These are phyloP conservation scores for Saturnia pavonia DNA, from an alignment of 2,888 invertebrate species.

Conservation along the genomic window DNA sequence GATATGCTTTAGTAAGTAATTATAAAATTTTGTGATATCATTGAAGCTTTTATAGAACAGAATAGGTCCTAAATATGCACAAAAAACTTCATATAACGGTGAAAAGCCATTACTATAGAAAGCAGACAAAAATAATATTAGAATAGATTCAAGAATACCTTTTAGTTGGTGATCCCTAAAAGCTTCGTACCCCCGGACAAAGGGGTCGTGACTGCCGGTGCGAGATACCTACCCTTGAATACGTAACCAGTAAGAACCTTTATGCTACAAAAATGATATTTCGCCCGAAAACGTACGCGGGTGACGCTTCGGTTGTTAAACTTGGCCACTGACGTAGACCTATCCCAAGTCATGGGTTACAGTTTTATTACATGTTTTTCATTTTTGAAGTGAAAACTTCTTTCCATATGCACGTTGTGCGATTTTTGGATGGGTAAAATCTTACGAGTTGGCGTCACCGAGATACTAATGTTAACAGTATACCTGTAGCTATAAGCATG, in stretches of 20 bases:
- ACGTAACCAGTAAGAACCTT: conserved; percentile 38
- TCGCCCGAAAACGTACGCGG: conserved; percentile 40
- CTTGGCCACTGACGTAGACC: conserved; percentile 6
- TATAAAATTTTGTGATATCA: not conserved
- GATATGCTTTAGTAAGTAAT: too few relatives aligned
- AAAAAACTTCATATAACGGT: not conserved
- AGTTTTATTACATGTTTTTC: conserved; percentile 18
- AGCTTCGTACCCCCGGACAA: conserved; percentile 37
- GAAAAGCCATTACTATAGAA: not conserved
- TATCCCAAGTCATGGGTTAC: conserved; percentile 19
- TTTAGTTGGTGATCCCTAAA: conserved; percentile 32
- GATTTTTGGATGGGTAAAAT: too few relatives aligned
- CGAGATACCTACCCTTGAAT: conserved; percentile 36
- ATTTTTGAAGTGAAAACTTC: too few relatives aligned
- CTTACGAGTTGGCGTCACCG: too few relatives aligned
- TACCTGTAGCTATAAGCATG: too few relatives aligned
- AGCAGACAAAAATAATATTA: not conserved
- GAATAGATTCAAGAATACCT: not conserved
- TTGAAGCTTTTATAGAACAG: not conserved
- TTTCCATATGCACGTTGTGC: too few relatives aligned
- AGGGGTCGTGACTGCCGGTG: conserved; percentile 29
- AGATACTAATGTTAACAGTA: too few relatives aligned
- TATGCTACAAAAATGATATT: conserved; percentile 43
- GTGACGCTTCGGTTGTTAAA: conserved; percentile 32
- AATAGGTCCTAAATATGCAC: not conserved